These are phyloP conservation scores for Pachyrhynchus sulphureomaculatus DNA, from an alignment of 1,140 invertebrate genomes.

Conservation along the genomic window DNA sequence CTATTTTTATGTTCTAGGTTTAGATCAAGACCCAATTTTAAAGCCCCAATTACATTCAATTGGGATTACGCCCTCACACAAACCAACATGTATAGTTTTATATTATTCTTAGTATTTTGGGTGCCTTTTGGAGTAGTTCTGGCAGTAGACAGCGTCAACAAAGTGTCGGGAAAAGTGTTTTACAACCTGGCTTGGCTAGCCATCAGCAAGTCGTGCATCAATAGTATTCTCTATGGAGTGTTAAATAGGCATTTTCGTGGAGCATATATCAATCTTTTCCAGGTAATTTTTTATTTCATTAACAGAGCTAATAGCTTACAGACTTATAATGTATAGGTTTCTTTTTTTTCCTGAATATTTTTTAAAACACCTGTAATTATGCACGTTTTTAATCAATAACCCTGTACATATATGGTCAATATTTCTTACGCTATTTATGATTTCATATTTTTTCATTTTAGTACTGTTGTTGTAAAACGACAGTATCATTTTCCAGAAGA, in stretches of 20 bases:
- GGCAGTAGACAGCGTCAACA: slow-evolving; percentile 56
- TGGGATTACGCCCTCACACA: slow-evolving; percentile 65
- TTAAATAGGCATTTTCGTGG: slow-evolving; percentile 69
- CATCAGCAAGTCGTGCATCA: slow-evolving; percentile 67
- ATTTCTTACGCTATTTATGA: too few relatives aligned
- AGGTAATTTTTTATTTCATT: slow-evolving; percentile 20
- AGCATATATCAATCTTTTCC: slow-evolving; percentile 73
- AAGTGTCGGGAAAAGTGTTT: slow-evolving; percentile 56
- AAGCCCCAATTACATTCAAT: slow-evolving; percentile 62
- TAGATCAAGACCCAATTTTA: slow-evolving; percentile 58
- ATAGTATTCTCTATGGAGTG: slow-evolving; percentile 67
- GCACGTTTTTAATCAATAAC: too few relatives aligned
- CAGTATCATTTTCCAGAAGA: slow-evolving; percentile 68
- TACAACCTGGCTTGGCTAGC: slow-evolving; percentile 70
- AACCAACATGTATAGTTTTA: slow-evolving; percentile 67
- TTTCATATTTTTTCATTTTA: too few relatives aligned
- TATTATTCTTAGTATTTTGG: slow-evolving; percentile 67
- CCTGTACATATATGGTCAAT: too few relatives aligned
- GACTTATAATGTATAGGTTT: too few relatives aligned
- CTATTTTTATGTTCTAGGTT: slow-evolving; percentile 30
- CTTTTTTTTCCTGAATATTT: too few relatives aligned
- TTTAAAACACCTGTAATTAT: too few relatives aligned
- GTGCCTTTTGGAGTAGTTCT: slow-evolving; percentile 64
- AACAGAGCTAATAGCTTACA: too few relatives aligned
- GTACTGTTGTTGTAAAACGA: slow-evolving; percentile 82